Evolutionary conservation across 2,888 invertebrate genomes (phyloP).

Genomic region (Drosophila dives): DNA sequence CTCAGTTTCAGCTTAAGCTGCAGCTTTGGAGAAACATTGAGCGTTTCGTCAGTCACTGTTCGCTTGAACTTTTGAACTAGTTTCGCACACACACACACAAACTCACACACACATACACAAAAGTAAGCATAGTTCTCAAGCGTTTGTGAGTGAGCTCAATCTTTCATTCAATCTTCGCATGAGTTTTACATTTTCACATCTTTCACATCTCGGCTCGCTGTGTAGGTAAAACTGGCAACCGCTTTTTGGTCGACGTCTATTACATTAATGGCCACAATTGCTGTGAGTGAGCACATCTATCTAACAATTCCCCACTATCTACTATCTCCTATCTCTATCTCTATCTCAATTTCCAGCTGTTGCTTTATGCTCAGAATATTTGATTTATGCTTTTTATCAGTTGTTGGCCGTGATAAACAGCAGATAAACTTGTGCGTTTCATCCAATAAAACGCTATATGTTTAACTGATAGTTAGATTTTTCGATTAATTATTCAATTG

Average conservation of each 20-base stretch:
- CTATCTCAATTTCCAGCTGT: conserved; percentile 24
- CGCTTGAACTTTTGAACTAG: conserved; percentile 82
- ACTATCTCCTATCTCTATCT: conserved; percentile 22
- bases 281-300: conserved; percentile 50
- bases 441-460: conserved; percentile 31
- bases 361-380: conserved; percentile 19
- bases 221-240: conserved; percentile 4
- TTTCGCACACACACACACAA: conserved; percentile 47
- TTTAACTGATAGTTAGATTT: no score
- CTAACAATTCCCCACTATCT: conserved; percentile 29
- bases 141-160: conserved; percentile 41
- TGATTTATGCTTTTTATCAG: conserved; percentile 49
- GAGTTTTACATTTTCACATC: conserved; percentile 75
- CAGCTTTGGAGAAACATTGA: conserved; percentile 14
- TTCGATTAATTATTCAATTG: neutral
- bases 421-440: conserved; percentile 25
- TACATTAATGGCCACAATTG: conserved; percentile 61
- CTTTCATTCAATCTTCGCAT: conserved; percentile 65
- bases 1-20: neutral
- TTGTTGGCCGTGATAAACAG: conserved; percentile 42
- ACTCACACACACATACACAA: neutral
- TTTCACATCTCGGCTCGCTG: conserved; percentile 32
- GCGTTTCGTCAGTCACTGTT: conserved; percentile 43
- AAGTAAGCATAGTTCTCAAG: conserved; percentile 18
- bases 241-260: conserved; percentile 54